Evolutionary conservation across 2,888 invertebrate genomes (phyloP), one percentile per base, ranked within the genome.

Genomic region (Molanna angustata): DNA sequence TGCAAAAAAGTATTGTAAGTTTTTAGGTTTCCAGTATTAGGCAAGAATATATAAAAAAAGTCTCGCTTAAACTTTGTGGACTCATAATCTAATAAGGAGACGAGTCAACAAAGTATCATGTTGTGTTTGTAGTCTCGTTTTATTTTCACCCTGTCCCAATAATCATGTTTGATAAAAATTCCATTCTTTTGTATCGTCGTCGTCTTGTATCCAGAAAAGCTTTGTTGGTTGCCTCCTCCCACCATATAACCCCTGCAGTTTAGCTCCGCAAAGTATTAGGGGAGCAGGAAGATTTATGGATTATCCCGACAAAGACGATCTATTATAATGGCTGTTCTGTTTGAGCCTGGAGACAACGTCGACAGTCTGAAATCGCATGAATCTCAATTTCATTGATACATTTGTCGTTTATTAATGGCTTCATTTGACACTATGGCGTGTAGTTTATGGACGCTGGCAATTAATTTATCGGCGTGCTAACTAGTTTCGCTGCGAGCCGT

Each of bases 241-340:
- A 4, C 4, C 16, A 37, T 18, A 37, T 3, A 37, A 37, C 37
- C 4, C 37, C 37, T 14, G 9, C 35, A 35, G 14, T 35, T 11
- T 35, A 11, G n/a, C n/a, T 4, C 18, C 41, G 2, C 16, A 3
- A 11, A 4, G 41, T 41, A 41, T 41, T 13, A 18, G 41, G 41
- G 41, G 22, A 32, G 46, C 27, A 45, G 53, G 49, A 50, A 55
- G 58, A 58, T 58, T 58, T 58, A 58, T 53, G 33, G 45, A 35
- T 35, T 14, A 44, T 40, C 48, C 57, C 44, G 42, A 41, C 45
- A 55, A 53, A 52, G 51, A 50, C 55, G 47, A 58, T 58, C 53
- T 58, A 58, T 56, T 52, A 49, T 52, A 49, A 22, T 44, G 44
- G 39, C n/a, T n/a, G n/a, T 32, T 49, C 31, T 42, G 49, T 43